phyloP scores from a whole-genome alignment of 1,140 invertebrate species.

The Aphaenogaster rudis region DNA sequence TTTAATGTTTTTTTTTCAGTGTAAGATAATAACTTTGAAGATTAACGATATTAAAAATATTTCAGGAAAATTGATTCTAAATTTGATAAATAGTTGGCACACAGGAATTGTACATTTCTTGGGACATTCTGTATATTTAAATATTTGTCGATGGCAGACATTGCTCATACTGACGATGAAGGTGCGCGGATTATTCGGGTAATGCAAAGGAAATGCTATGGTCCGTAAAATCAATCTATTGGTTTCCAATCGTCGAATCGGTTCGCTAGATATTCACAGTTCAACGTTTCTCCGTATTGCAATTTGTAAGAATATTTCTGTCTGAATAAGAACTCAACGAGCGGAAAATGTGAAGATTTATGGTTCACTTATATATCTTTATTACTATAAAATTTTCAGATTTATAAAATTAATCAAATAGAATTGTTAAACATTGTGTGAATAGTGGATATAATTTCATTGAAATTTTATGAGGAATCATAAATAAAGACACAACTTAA shows the following conservation, averaged over 20 bases:
- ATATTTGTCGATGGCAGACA: background rate
- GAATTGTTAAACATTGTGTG: background rate
- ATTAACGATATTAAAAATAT: background rate
- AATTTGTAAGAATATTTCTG: conserved; percentile 14
- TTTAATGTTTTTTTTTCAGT: no score
- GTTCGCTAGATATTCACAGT: background rate
- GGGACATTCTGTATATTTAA: background rate
- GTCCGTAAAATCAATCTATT: conserved; percentile 45
- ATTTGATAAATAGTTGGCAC: background rate
- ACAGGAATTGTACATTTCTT: background rate
- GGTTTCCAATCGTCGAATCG: conserved; percentile 30
- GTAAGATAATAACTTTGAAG: background rate
- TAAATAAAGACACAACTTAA: background rate
- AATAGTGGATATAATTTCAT: background rate
- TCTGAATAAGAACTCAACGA: background rate
- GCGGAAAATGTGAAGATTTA: background rate
- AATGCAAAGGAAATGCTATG: conserved; percentile 23
- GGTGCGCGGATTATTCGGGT: background rate
- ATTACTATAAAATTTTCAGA: background rate
- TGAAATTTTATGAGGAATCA: background rate
- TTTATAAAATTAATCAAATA: background rate
- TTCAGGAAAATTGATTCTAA: background rate
- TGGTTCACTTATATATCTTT: background rate
- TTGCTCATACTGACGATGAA: background rate
- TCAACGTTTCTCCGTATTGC: background rate